Evolutionary conservation across 2,797 vertebrate species (phyloP).

Genomic region (Chelon labrosus): DNA sequence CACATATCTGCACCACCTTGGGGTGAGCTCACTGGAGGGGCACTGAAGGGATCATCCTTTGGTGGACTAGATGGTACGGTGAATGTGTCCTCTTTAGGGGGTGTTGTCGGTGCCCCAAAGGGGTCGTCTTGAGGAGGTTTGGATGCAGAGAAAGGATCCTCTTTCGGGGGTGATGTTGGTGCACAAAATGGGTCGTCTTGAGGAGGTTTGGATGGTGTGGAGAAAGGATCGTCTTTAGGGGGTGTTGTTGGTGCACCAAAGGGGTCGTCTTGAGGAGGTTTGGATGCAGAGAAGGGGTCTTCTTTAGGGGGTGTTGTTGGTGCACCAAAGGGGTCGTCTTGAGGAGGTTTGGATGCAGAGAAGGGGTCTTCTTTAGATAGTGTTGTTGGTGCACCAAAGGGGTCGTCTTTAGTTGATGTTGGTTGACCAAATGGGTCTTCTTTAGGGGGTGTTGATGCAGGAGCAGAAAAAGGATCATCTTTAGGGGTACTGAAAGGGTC

Average conservation of each 20-base stretch:
- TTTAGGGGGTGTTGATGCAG: conserved; percentile 37
- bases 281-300: conserved; percentile 39
- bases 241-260: conserved; percentile 37
- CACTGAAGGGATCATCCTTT: conserved; percentile 55
- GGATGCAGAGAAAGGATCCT: conserved; percentile 26
- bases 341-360: conserved; percentile 10
- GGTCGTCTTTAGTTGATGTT: conserved; percentile 53
- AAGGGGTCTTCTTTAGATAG: conserved; percentile 45
- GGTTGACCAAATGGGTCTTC: conserved; percentile 36
- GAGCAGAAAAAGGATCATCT: conserved; percentile 47
- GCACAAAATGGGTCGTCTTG: conserved; percentile 38
- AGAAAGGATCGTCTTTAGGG: conserved; percentile 50
- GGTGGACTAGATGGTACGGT: conserved; percentile 27
- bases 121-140: background rate
- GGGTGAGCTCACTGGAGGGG: conserved; percentile 35
- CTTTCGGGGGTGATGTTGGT: conserved; percentile 31
- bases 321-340: conserved; percentile 23
- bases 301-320: conserved; percentile 25
- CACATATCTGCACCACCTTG: conserved; percentile 81
- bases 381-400: conserved; percentile 25
- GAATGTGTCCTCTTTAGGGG: conserved; percentile 44
- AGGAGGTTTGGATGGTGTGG: background rate
- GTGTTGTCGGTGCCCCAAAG: conserved; percentile 13
- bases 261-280: conserved; percentile 21
- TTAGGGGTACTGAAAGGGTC: conserved; percentile 36